These are phyloP conservation scores for Meriones unguiculatus DNA, from an alignment of 2,113 vertebrate genomes.

Conservation along the genomic window DNA sequence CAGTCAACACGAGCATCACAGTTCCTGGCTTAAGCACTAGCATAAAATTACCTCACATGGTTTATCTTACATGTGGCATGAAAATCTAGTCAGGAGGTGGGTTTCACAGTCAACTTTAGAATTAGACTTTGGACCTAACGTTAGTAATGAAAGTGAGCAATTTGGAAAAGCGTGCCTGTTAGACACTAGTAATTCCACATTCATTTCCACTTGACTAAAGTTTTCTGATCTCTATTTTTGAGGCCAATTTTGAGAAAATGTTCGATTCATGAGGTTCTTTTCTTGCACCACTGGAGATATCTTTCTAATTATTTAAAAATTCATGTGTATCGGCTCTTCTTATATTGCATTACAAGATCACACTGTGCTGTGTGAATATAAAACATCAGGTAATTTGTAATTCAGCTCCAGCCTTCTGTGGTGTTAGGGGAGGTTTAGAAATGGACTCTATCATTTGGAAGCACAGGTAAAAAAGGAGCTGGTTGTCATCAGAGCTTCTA, in stretches of 20 bases:
- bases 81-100: neutral
- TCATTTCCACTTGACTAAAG: slow-evolving; percentile 58
- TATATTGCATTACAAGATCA: slow-evolving; percentile 11
- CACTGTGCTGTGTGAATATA: slow-evolving; percentile 53
- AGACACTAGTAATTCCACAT: slow-evolving; percentile 22
- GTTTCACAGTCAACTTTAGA: neutral
- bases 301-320: slow-evolving; percentile 70
- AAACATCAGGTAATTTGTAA: slow-evolving; percentile 59
- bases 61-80: neutral
- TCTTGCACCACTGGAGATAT: slow-evolving; percentile 50
- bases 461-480: neutral
- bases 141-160: neutral
- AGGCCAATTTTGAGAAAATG: slow-evolving; percentile 55
- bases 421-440: slow-evolving; percentile 7
- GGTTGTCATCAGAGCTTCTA: neutral
- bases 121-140: neutral
- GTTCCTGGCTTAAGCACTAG: neutral
- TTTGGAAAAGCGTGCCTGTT: neutral
- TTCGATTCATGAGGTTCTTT: slow-evolving; percentile 48
- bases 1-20: rapidly evolving
- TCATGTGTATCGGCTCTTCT: slow-evolving; percentile 37
- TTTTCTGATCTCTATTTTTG: slow-evolving; percentile 57
- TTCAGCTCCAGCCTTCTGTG: slow-evolving; percentile 18
- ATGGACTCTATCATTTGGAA: slow-evolving; percentile 14
- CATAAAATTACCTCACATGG: neutral